These are phyloP conservation scores for Crioceris asparagi DNA, from an alignment of 2,888 invertebrate genomes.

Conservation along the genomic window DNA sequence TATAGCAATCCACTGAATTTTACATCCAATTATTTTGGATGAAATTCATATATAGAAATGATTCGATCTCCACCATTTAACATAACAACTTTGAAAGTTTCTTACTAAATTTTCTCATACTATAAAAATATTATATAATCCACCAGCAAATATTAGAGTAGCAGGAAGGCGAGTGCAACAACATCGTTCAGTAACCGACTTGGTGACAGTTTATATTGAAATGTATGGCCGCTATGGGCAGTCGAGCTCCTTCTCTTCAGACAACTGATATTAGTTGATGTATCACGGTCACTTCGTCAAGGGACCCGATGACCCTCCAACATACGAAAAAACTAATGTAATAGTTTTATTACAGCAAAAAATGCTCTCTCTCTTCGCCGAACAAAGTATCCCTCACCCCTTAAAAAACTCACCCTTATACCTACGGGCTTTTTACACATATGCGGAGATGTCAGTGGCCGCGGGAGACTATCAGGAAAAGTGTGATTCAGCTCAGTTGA, in stretches of 20 bases:
- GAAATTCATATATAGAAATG: no score
- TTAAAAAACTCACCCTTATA: background rate
- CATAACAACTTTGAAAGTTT: no score
- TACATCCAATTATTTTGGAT: no score
- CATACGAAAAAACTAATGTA: constrained; percentile 40
- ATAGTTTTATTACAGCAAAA: constrained; percentile 39
- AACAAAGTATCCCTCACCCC: no score
- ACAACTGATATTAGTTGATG: constrained; percentile 41
- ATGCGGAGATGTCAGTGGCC: constrained; percentile 25
- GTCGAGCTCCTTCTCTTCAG: constrained; percentile 33
- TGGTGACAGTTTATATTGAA: constrained; percentile 39
- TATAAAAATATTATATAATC: constrained; percentile 14
- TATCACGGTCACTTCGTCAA: constrained; percentile 39
- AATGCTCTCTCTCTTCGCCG: no score
- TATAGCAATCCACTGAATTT: no score
- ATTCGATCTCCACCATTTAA: no score
- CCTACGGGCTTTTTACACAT: constrained; percentile 23
- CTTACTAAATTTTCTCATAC: background rate
- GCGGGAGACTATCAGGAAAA: no score
- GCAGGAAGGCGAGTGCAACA: constrained; percentile 12
- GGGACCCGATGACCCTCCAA: constrained; percentile 33
- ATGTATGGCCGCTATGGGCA: constrained; percentile 37
- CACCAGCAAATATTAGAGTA: constrained; percentile 17
- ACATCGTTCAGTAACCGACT: constrained; percentile 2
- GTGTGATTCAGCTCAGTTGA: no score